Base-by-base conservation (phyloP, 2,797 vertebrate species). In the Propithecus deckenii region DNA sequence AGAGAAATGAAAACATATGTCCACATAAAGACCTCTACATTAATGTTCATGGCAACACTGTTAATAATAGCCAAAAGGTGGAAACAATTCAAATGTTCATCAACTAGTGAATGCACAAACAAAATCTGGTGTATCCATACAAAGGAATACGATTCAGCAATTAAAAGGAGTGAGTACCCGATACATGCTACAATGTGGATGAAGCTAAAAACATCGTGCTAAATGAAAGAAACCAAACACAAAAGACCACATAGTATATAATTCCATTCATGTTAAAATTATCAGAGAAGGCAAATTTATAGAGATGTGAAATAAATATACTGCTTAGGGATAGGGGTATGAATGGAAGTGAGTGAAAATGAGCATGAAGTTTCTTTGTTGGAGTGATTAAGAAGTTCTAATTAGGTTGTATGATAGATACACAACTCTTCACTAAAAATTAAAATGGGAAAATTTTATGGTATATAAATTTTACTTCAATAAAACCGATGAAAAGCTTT, bases 381-480 rank as follows among this genome's bases (percentile, higher is more conserved):
- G 22, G 25, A 86, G 14, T 86, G 17, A 41, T 46, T 9, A 71
- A 93, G 76, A 75, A 75, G 13, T 32, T 50, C 18, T 28, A 48
- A 46, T 89, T 83, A 59, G 22, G 14, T 55, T 41, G 17, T n/a
- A 4, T 55, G 57, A 74, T 50, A 57, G 4, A 63, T 79, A 46
- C 0, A 86, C 12, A 76, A 30, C 18, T 93, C 10, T 94, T 91
- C 86, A 61, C 67, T 74, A 75, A 92, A 92, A 87, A 89, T 86
- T 59, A 79, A 95, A 80, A 65, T 84, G 10, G 41, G 52, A 6
- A 80, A 75, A 14, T 83, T 50, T 61, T 74, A 65, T 75, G 14
- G 1, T 41, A 67, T 48, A 15, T 69, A 75, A 48, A 61, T 35
- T 86, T 71, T 75, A 72, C 52, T 46, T 95, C 30, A 97, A 46